Percentiles rank a stretch among this genome's conserved stretches.
Evolutionary conservation across 2,797 vertebrate species (phyloP).

Genomic region (Neosilurus mollespiculum): DNA sequence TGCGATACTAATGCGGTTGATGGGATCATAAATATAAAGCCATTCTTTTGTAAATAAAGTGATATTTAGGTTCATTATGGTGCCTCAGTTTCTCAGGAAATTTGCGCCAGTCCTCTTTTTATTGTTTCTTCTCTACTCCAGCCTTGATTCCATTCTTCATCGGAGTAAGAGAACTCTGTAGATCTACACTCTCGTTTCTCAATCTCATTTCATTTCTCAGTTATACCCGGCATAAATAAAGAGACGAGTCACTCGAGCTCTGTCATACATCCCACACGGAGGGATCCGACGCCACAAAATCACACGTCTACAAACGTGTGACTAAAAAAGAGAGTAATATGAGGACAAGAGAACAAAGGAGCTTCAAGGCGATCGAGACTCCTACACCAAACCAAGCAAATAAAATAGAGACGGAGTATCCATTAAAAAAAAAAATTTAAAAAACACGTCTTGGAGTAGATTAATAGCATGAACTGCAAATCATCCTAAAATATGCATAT

Average conservation of each 20-base stretch:
- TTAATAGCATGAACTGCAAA: not conserved
- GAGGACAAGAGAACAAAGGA: not conserved
- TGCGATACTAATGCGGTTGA: not conserved
- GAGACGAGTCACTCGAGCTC: constrained; percentile 15
- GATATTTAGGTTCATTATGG: not conserved
- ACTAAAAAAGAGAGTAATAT: not conserved
- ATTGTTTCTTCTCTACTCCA: not conserved
- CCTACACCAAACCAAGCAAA: not conserved
- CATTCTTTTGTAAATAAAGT: not conserved
- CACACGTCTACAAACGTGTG: not conserved
- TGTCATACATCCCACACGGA: not conserved
- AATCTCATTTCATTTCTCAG: not conserved
- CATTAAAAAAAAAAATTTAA: not conserved
- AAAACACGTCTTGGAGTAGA: not conserved
- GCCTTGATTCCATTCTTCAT: constrained; percentile 44
- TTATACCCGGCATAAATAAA: constrained; percentile 19
- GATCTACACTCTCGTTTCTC: constrained; percentile 39
- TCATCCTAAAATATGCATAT: not conserved
- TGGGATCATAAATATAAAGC: not conserved
- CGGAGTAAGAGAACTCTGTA: constrained; percentile 30
- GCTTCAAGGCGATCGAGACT: not conserved
- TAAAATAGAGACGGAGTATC: not conserved
- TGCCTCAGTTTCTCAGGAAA: not conserved
- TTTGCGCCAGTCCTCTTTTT: not conserved
- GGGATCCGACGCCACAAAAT: not conserved